A percentile compares a stretch with the other conserved stretches of the same genome.
phyloP scores from a whole-genome alignment of 2,888 invertebrate species.

The Keiferia lycopersicella region DNA sequence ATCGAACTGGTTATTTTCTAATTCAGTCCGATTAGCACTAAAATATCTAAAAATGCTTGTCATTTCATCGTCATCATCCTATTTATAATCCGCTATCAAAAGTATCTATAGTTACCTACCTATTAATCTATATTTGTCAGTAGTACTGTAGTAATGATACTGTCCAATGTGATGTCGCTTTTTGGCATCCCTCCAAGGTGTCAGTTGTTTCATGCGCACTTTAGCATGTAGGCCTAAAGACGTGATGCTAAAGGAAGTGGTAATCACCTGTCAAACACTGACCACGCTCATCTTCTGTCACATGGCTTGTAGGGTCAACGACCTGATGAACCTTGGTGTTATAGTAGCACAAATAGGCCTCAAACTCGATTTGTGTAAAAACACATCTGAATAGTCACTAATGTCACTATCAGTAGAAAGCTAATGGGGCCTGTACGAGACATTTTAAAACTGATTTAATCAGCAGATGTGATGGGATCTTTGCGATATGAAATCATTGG shows the following conservation, averaged over 20 bases:
- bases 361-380: too few species aligned
- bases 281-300: not conserved
- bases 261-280: not conserved
- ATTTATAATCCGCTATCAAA: slow-evolving; percentile 1
- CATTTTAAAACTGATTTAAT: too few species aligned
- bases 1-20: too few species aligned
- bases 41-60: slow-evolving; percentile 1
- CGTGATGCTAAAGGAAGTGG: not conserved
- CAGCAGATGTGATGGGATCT: too few species aligned
- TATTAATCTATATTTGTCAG: not conserved
- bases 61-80: not conserved
- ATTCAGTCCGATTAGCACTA: too few species aligned
- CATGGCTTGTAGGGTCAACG: not conserved
- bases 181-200: not conserved
- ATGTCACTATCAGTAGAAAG: too few species aligned
- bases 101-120: not conserved
- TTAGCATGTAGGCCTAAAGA: slow-evolving; percentile 7
- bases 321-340: too few species aligned
- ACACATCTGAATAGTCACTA: too few species aligned
- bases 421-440: too few species aligned
- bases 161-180: not conserved
- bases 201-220: slow-evolving; percentile 5
- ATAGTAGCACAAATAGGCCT: too few species aligned
- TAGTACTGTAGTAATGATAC: slow-evolving; percentile 1
- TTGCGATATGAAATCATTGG: too few species aligned